These are phyloP conservation scores for Bostrychus sinensis DNA, from an alignment of 2,113 vertebrate species.

Conservation along the genomic window DNA sequence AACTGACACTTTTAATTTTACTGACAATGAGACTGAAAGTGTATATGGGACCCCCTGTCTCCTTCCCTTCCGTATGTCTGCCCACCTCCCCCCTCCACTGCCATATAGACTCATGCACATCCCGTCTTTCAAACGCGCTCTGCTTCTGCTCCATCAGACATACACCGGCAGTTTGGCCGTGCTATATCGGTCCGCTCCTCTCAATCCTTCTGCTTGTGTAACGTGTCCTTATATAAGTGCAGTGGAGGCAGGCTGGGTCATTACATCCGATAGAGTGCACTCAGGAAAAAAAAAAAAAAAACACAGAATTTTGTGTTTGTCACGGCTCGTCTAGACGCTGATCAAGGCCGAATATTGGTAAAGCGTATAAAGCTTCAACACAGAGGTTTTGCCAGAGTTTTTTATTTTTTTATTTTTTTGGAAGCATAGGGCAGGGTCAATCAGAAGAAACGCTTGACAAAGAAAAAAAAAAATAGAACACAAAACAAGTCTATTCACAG, in stretches of 20 bases:
- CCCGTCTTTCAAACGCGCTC: constrained; percentile 48
- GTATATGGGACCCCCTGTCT: no score
- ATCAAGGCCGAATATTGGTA: constrained; percentile 55
- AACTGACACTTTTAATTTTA: constrained; percentile 1
- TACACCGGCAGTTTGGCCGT: constrained; percentile 37
- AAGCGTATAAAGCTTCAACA: constrained; percentile 41
- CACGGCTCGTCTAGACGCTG: constrained; percentile 61
- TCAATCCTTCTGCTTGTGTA: constrained; percentile 59
- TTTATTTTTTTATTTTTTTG: neutral
- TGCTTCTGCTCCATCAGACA: constrained; percentile 58
- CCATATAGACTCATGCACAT: constrained; percentile 51
- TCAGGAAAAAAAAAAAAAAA: constrained; percentile 38
- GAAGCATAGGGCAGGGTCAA: constrained; percentile 1
- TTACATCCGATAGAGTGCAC: constrained; percentile 35
- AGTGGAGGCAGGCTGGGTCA: constrained; percentile 60
- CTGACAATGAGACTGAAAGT: no score
- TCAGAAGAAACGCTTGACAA: constrained; percentile 10
- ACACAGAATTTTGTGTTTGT: constrained; percentile 32
- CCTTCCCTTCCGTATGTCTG: constrained; percentile 7
- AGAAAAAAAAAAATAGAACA: constrained; percentile 22
- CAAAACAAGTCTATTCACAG: constrained; percentile 4
- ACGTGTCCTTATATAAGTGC: constrained; percentile 72
- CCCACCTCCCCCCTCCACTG: constrained; percentile 40
- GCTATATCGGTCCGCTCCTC: constrained; percentile 63
- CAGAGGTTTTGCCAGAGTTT: constrained; percentile 27